Evolutionary conservation across 2,797 vertebrate species (phyloP).

Genomic region (Falco concolor): DNA sequence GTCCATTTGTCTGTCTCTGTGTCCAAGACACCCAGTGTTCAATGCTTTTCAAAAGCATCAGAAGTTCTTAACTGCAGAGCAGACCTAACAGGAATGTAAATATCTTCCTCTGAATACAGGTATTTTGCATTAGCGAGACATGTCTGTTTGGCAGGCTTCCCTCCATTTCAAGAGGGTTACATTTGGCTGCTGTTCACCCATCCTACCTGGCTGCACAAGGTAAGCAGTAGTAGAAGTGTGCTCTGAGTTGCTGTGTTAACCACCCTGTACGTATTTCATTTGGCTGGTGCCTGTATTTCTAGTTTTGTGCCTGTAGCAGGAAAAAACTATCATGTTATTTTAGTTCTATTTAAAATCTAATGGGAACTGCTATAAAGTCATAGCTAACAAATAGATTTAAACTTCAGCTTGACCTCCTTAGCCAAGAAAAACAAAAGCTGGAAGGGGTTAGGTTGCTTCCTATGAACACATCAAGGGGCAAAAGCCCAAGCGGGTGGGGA

Average conservation of each 20-base stretch:
- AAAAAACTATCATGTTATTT: background rate
- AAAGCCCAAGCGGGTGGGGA: background rate
- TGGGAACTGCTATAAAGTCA: background rate
- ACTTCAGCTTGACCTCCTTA: slow-evolving; percentile 8
- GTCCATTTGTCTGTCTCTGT: background rate
- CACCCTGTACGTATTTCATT: background rate
- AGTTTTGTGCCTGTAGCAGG: background rate
- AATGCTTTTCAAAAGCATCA: background rate
- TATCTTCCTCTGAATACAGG: background rate
- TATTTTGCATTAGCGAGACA: background rate
- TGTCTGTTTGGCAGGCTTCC: background rate
- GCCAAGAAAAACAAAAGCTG: slow-evolving; percentile 4
- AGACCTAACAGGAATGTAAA: background rate
- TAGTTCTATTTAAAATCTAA: background rate
- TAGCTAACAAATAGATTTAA: background rate
- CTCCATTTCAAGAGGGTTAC: background rate
- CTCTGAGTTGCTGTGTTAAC: background rate
- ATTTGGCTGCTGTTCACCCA: background rate
- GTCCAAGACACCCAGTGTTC: background rate
- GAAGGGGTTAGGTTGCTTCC: background rate
- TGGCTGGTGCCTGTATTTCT: background rate
- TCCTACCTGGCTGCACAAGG: background rate
- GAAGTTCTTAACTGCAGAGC: background rate
- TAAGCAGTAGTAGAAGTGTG: background rate
- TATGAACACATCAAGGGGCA: background rate